phyloP scores from a whole-genome alignment of 2,113 vertebrate genomes.

The Pseudonaja textilis region DNA sequence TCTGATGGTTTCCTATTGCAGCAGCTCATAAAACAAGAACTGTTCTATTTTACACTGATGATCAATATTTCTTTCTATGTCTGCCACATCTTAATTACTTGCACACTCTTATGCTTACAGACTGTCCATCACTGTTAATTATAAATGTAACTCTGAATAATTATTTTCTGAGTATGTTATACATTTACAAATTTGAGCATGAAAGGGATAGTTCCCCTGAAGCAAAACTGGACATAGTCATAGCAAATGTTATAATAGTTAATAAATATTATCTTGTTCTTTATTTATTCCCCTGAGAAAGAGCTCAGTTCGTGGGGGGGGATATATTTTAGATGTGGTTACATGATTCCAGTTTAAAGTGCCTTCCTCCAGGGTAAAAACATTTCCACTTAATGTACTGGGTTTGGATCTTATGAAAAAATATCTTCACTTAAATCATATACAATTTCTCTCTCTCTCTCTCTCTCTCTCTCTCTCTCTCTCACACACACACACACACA shows the following conservation, averaged over 20 bases:
- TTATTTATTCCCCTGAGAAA: background rate
- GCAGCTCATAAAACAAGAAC: slow-evolving; percentile 21
- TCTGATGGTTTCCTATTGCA: slow-evolving; percentile 18
- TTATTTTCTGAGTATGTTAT: slow-evolving; percentile 42
- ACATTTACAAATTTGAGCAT: slow-evolving; percentile 31
- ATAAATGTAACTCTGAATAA: slow-evolving; percentile 54
- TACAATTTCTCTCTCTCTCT: background rate
- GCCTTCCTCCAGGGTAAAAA: background rate
- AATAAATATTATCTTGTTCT: background rate
- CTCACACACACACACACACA: too few species aligned
- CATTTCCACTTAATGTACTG: background rate
- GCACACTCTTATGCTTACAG: slow-evolving; percentile 42
- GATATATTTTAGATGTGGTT: background rate
- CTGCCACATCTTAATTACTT: slow-evolving; percentile 50
- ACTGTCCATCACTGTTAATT: slow-evolving; percentile 56
- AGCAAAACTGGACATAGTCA: background rate
- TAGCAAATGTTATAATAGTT: background rate
- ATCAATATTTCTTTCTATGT: slow-evolving; percentile 46
- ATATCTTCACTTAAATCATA: background rate
- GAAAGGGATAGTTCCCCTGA: slow-evolving; percentile 20
- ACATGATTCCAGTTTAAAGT: background rate
- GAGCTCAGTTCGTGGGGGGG: background rate
- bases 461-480: too few species aligned
- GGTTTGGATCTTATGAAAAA: background rate
- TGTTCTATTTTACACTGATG: slow-evolving; percentile 23